Evolutionary conservation across 2,888 invertebrate genomes (phyloP).

Genomic region (Athetis lepigone): DNA sequence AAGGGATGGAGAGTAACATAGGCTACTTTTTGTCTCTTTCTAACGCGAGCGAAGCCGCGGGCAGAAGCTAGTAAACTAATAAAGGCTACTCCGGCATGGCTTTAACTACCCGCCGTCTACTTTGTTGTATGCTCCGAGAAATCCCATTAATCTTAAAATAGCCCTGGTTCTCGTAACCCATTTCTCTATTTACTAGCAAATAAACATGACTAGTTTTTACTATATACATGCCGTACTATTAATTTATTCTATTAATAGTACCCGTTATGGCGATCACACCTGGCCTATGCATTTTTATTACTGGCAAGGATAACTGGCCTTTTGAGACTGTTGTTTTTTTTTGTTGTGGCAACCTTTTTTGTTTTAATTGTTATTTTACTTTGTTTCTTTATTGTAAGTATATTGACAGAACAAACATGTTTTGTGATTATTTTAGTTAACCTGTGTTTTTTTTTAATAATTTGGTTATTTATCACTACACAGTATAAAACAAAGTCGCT

Average conservation of each 20-base stretch:
- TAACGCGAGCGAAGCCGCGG: too few relatives aligned
- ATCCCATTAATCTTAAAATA: background rate
- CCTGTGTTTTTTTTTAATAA: too few relatives aligned
- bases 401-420: too few relatives aligned
- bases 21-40: too few relatives aligned
- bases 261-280: conserved; percentile 3
- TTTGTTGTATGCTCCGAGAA: background rate
- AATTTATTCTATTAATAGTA: conserved; percentile 36
- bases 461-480: too few relatives aligned
- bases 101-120: too few relatives aligned
- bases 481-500: too few relatives aligned
- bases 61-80: too few relatives aligned
- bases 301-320: conserved; percentile 11
- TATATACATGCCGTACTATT: conserved; percentile 19
- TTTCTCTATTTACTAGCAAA: conserved; percentile 9
- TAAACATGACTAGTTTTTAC: conserved; percentile 31
- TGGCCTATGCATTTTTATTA: conserved; percentile 43
- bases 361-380: background rate
- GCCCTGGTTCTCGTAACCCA: conserved; percentile 26
- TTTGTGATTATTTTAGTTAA: too few relatives aligned
- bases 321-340: conserved; percentile 17
- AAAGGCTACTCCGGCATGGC: too few relatives aligned
- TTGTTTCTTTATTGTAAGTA: background rate
- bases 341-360: conserved; percentile 16
- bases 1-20: too few relatives aligned